A percentile compares a stretch with the other conserved stretches of the same genome.
These are phyloP conservation scores for Lordiphosa fenestrarum DNA, from an alignment of 2,888 invertebrate species.

Conservation along the genomic window DNA sequence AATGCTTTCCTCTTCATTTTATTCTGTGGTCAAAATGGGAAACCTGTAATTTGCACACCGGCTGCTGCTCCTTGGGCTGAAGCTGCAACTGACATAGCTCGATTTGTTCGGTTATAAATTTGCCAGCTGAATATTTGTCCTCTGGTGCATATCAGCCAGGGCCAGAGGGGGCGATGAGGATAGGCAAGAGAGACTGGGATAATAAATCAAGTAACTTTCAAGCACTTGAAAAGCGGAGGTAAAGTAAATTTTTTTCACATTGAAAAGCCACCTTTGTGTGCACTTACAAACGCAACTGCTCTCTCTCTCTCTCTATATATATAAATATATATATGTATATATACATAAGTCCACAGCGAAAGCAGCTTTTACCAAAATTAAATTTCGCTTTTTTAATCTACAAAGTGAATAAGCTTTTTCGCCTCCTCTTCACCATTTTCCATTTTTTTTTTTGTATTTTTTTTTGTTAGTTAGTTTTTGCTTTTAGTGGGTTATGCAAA, in stretches of 20 bases:
- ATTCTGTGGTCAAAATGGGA: slow-evolving; percentile 57
- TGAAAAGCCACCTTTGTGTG: slow-evolving; percentile 23
- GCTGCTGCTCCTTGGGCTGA: slow-evolving; percentile 19
- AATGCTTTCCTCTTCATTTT: slow-evolving; percentile 3
- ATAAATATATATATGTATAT: slow-evolving; percentile 25
- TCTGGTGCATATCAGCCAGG: slow-evolving; percentile 27
- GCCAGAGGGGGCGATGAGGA: not conserved
- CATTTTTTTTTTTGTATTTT: slow-evolving; percentile 32
- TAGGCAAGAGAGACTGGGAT: slow-evolving; percentile 29
- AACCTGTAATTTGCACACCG: slow-evolving; percentile 61
- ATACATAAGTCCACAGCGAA: slow-evolving; percentile 42
- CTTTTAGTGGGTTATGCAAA: slow-evolving; percentile 21
- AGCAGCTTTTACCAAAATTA: slow-evolving; percentile 68
- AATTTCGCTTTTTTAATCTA: slow-evolving; percentile 67
- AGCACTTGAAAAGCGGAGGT: slow-evolving; percentile 64
- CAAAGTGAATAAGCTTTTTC: slow-evolving; percentile 63
- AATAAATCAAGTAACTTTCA: slow-evolving; percentile 74
- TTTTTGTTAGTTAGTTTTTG: slow-evolving; percentile 32
- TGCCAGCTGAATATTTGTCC: slow-evolving; percentile 60
- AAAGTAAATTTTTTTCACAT: slow-evolving; percentile 44
- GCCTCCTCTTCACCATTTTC: slow-evolving; percentile 36
- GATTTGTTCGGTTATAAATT: slow-evolving; percentile 54
- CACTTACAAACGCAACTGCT: slow-evolving; percentile 20
- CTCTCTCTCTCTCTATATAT: slow-evolving; percentile 3
- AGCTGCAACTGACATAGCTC: slow-evolving; percentile 37